Base-by-base conservation (phyloP, 1,140 invertebrate genomes). In the Holotrichia oblita region DNA sequence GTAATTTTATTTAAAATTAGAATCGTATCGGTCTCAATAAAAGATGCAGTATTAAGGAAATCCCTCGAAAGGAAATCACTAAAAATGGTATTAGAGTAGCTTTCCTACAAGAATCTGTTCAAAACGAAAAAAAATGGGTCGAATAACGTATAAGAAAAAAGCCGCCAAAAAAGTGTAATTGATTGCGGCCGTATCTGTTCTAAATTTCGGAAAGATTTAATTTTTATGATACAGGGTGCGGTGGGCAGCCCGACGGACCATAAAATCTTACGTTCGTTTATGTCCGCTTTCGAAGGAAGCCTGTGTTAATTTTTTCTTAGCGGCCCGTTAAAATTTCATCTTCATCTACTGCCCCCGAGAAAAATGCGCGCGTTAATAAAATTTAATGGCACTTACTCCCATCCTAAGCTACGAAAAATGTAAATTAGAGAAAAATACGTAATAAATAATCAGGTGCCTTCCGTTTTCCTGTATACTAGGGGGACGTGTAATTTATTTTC, bases 361-460 rank as follows among this genome's bases (percentile, higher is more conserved):
- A 81, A 79, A 82, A 82, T 79, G 81, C 77, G 81, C 81, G 78
- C 80, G 81, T 84, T 85, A 83, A 84, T 84, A 84, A 84, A 83
- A 85, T 84, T 84, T 83, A 83, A 85, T 82, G 82, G 79, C 80
- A 83, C 81, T 83, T 82, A 76, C 78, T 82, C 82, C 81, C 81
- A 81, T 83, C 80, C 81, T 82, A 81, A 82, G 81, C 77, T 81
- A 83, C 41, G 84, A 85, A 85, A 85, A 85, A 85, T 85, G 83
- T 82, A 84, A 85, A 85, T 85, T 84, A 83, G 81, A 81, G 82
- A 84, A 84, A 85, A 85, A 84, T 83, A 81, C 82, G 83, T 84
- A 84, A 83, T 85, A 85, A 85, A 85, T 85, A 85, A 85, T 85
- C 81, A 83, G 82, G 82, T 83, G 80, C 84, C 83, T 79, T 85